Evolutionary conservation across 2,888 invertebrate species (phyloP).

Genomic region (Anarsia innoxiella): DNA sequence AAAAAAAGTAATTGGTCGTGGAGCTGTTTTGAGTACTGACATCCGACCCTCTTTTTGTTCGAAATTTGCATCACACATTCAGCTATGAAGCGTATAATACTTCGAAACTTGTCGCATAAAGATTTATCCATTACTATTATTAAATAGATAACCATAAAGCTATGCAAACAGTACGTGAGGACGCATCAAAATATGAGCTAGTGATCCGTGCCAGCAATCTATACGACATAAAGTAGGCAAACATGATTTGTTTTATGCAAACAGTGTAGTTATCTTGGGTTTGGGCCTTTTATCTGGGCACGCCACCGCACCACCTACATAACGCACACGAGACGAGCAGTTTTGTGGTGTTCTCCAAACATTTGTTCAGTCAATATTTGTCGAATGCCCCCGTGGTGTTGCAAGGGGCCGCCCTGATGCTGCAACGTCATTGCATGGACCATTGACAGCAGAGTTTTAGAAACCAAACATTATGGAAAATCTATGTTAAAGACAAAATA

Average conservation of each 20-base stretch:
- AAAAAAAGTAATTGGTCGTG: no score
- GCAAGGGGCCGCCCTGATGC: constrained; percentile 40
- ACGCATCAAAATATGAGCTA: constrained; percentile 41
- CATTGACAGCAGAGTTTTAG: constrained; percentile 25
- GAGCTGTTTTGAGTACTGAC: no score
- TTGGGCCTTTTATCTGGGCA: constrained; percentile 45
- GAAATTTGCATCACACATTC: no score
- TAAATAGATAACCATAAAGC: constrained; percentile 33
- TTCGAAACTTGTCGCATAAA: constrained; percentile 5
- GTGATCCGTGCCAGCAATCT: constrained; percentile 49
- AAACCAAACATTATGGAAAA: no score
- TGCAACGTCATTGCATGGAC: constrained; percentile 26
- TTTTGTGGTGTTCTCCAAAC: constrained; percentile 56
- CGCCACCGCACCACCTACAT: constrained; percentile 41
- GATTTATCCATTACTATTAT: no score
- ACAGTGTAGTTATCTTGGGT: constrained; percentile 55
- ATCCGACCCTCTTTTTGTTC: no score
- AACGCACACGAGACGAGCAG: constrained; percentile 48
- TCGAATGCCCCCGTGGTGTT: constrained; percentile 47
- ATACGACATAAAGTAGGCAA: constrained; percentile 56
- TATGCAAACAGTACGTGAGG: constrained; percentile 64
- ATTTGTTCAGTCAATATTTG: constrained; percentile 67
- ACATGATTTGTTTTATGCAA: constrained; percentile 63
- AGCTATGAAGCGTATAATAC: constrained; percentile 1
- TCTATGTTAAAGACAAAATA: no score